Evolutionary conservation across 2,797 vertebrate genomes (phyloP), one percentile per base, ranked within the genome.

Genomic region (Acipenser oxyrinchus): DNA sequence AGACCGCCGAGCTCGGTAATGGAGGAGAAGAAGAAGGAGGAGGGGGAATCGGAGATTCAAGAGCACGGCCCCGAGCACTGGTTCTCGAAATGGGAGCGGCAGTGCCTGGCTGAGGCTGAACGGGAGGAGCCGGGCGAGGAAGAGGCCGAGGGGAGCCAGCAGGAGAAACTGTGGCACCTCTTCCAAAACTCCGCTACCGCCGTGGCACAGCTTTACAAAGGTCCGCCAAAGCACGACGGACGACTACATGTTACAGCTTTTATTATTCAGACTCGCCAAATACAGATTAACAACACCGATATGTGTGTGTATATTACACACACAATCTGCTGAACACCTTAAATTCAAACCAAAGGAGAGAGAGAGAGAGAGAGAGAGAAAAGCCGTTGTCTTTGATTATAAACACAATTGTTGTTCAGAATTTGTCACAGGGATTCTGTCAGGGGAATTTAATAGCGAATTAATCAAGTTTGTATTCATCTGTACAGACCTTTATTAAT

Each of bases 11-110:
- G 74, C 76, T 18, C 15, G 70, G 71, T 83, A 86, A 98, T 98
- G 96, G 96, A 98, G 92, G 96, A 97, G 78, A 95, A 95, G 23
- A 37, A 37, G 89, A 95, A 94, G 85, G 95, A 98, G 85, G 95
- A 96, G 78, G 92, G 93, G 51, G 95, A 96, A 84, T 86, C 93
- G 64, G 94, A 97, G 89, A 98, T 98, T 85, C 96, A 98, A 84
- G 96, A 96, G 83, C 95, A 97, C 88, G 94, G 96, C 86, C 95
- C 96, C 60, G 95, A 97, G 76, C 94, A 97, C 80, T 98, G 95
- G 96, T 97, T 98, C 86, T 95, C 93, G 86, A 96, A 95, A 90
- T 98, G 96, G 95, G 96, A 98, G 93, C 92, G 94, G 85, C 95
- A 98, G 88, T 98, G 96, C 82, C 86, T 97, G 87, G 93, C 94